These are phyloP conservation scores for Drosophila baimaii DNA, from an alignment of 1,140 invertebrate species.

Conservation along the genomic window DNA sequence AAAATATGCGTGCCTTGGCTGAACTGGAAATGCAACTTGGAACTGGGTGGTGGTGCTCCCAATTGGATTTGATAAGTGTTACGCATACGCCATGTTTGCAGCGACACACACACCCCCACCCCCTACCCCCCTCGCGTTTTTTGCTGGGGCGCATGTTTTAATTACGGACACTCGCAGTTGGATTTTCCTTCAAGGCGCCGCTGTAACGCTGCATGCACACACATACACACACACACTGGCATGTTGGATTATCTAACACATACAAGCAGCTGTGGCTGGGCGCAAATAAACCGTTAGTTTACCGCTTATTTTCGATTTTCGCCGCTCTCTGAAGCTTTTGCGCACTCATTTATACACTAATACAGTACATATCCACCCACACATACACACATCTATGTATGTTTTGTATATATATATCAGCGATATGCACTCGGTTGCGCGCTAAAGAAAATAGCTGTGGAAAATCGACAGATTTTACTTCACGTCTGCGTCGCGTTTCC, in stretches of 20 bases:
- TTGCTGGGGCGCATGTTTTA: slow-evolving; percentile 73
- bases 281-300: slow-evolving; percentile 39
- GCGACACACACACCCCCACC: background rate
- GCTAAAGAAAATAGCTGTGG: slow-evolving; percentile 27
- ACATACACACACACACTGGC: background rate
- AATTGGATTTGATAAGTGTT: slow-evolving; percentile 42
- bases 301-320: slow-evolving; percentile 31
- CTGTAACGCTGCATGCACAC: slow-evolving; percentile 42
- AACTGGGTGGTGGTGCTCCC: slow-evolving; percentile 20
- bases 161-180: slow-evolving; percentile 79
- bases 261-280: slow-evolving; percentile 2
- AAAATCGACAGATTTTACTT: slow-evolving; percentile 88
- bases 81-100: slow-evolving; percentile 63
- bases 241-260: slow-evolving; percentile 29
- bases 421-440: slow-evolving; percentile 20
- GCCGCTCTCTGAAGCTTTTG: slow-evolving; percentile 38
- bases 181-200: slow-evolving; percentile 56
- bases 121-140: slow-evolving; percentile 5
- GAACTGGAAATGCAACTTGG: slow-evolving; percentile 30
- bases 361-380: slow-evolving; percentile 15
- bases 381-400: slow-evolving; percentile 14
- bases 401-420: background rate
- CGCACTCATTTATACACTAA: slow-evolving; percentile 19
- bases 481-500: slow-evolving; percentile 89
- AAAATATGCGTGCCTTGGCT: slow-evolving; percentile 33